A percentile compares a stretch with the other conserved stretches of the same genome.
Conservation (phyloP, 2,113 vertebrate genomes). For the Pithys albifrons region DNA sequence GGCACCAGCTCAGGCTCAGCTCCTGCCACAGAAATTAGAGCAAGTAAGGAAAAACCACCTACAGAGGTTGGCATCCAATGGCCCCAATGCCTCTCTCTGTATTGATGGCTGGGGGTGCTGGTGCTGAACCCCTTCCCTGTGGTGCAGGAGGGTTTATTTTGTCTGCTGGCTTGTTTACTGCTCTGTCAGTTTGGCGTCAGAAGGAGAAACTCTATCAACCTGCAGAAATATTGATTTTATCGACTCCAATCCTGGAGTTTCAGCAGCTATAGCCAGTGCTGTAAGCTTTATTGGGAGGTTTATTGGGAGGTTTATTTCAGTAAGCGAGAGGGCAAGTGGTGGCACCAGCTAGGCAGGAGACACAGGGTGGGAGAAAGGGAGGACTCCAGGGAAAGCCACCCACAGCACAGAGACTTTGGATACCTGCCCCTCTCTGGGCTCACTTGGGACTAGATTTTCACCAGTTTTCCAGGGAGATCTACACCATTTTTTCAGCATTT, state of each 20-base stretch:
- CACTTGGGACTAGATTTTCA: background rate
- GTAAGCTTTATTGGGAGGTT: constrained; percentile 20
- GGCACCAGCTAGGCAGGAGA: background rate
- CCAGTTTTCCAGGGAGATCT: background rate
- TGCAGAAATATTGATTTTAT: constrained; percentile 58
- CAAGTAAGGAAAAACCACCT: background rate
- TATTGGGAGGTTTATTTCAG: constrained; percentile 47
- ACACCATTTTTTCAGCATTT: background rate
- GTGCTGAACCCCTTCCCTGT: background rate
- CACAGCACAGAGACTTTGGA: accelerated
- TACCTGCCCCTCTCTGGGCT: background rate
- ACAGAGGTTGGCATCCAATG: background rate
- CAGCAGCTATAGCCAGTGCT: constrained; percentile 10
- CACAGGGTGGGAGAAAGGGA: background rate
- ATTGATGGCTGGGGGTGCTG: accelerated
- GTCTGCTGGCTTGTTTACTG: background rate
- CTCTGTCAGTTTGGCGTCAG: background rate
- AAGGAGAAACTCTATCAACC: constrained; percentile 59
- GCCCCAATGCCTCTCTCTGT: accelerated
- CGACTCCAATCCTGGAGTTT: constrained; percentile 34
- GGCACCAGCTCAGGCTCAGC: background rate
- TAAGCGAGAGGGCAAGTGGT: background rate
- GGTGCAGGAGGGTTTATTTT: background rate
- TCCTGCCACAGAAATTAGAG: constrained; percentile 8
- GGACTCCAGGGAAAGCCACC: background rate